Evolutionary conservation across 1,140 invertebrate species (phyloP).

Genomic region (Dolichoris vasculosae): DNA sequence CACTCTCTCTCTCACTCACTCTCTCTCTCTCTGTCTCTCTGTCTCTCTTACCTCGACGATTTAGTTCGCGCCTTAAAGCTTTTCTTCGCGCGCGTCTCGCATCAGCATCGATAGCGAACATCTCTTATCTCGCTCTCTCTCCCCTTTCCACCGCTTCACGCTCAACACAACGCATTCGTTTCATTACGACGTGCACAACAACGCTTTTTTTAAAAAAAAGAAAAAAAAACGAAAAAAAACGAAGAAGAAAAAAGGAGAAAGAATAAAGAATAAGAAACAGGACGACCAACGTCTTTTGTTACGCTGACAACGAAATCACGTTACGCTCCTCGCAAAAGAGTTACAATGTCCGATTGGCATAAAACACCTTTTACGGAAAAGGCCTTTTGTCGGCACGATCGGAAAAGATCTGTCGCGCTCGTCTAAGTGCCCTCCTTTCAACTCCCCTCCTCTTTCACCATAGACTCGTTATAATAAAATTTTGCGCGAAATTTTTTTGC

Average conservation of each 20-base stretch:
- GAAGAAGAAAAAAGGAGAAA: not conserved
- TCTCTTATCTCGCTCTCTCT: not conserved
- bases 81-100: not conserved
- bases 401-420: not conserved
- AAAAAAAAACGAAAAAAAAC: no score
- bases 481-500: not conserved
- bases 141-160: not conserved
- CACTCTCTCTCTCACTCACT: conserved; percentile 6
- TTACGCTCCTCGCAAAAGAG: not conserved
- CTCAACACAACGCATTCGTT: not conserved
- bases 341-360: not conserved
- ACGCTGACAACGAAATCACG: not conserved
- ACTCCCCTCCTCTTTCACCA: not conserved
- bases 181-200: not conserved
- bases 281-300: not conserved
- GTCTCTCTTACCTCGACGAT: not conserved
- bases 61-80: conserved; percentile 3
- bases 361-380: not conserved
- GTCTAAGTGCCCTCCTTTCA: not conserved
- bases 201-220: not conserved
- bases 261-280: no score
- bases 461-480: not conserved
- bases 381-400: not conserved
- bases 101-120: not conserved
- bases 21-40: conserved; percentile 31